phyloP scores from a whole-genome alignment of 2,888 invertebrate genomes.

The Hirtodrosophila trivittata region DNA sequence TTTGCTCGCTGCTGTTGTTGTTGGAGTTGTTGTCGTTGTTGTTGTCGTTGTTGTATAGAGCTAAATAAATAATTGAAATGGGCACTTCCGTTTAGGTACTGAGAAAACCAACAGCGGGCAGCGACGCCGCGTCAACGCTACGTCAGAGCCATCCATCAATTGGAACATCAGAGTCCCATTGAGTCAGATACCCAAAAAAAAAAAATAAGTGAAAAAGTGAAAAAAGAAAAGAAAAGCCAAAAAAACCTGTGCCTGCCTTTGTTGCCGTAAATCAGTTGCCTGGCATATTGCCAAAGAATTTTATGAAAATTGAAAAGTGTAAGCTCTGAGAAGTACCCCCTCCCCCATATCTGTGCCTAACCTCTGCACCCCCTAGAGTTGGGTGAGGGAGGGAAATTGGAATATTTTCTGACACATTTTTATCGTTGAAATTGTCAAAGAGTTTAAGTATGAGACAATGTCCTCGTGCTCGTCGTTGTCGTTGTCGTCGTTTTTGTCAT shows the following conservation, averaged over 20 bases:
- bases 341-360: background rate
- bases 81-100: conserved; percentile 66
- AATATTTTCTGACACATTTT: conserved; percentile 77
- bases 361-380: background rate
- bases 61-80: conserved; percentile 75
- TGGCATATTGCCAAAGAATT: conserved; percentile 68
- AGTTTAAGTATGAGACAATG: conserved; percentile 56
- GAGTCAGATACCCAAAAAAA: conserved; percentile 46
- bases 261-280: conserved; percentile 75
- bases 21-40: conserved; percentile 8
- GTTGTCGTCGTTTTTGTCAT: conserved; percentile 26
- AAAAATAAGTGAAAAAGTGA: background rate
- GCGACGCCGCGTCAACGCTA: conserved; percentile 33
- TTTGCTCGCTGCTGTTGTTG: too few species aligned
- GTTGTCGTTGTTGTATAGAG: conserved; percentile 32
- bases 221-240: background rate
- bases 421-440: conserved; percentile 76
- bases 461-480: background rate
- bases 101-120: conserved; percentile 11
- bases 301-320: conserved; percentile 76
- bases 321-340: conserved; percentile 40
- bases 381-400: conserved; percentile 41
- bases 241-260: conserved; percentile 26
- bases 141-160: conserved; percentile 72
- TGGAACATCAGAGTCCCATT: conserved; percentile 53